Base-by-base conservation (phyloP, 2,888 invertebrate species). In the Drosophila pseudotakahashii region DNA sequence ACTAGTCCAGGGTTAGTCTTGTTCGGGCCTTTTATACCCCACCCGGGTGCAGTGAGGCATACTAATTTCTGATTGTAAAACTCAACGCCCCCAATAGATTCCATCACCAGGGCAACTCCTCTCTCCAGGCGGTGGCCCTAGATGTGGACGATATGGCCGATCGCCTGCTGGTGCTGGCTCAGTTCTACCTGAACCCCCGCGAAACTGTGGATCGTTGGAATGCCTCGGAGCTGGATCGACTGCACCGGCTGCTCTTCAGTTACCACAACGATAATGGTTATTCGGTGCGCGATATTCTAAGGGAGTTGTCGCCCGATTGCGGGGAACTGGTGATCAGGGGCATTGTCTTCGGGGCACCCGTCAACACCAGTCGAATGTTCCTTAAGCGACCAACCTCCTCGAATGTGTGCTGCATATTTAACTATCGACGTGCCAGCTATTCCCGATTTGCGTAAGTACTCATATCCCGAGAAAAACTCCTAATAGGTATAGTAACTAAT, bases 331-430 rank as follows among this genome's bases (percentile, higher is more conserved):
- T 92, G 7, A 37, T 85, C 36, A 81, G 90, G 9, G 91, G 91
- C 13, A 73, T 78, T n/a, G 68, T 92, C 44, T 85, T 78, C 19
- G 88, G 85, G 2, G 47, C 51, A 32, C 59, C 66, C 0, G 73
- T 90, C 0, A 86, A 91, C 64, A 87, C 89, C 37, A 78, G 59
- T 6, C 69, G 85, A 36, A 63, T 89, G 39, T 90, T 91, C 58
- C 30, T 76, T 6, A 78, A 84, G 45, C 79, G 90, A 10, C 52
- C 87, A 34, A 90, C 91, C 16, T 85, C 90, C 6, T 72, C 89
- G 3, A 88, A 92, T 63, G 78, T 83, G 13, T 92, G 92, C 55
- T 92, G 92, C 75, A 79, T 91, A 64, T 91, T 91, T 62, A 92
- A 92, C 66, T 91, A 91, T 50, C 74, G 79, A 4, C 72, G 91